Evolutionary conservation across 2,888 invertebrate species (phyloP), one percentile per base, ranked within the genome.

Genomic region (Watsonalla binaria): DNA sequence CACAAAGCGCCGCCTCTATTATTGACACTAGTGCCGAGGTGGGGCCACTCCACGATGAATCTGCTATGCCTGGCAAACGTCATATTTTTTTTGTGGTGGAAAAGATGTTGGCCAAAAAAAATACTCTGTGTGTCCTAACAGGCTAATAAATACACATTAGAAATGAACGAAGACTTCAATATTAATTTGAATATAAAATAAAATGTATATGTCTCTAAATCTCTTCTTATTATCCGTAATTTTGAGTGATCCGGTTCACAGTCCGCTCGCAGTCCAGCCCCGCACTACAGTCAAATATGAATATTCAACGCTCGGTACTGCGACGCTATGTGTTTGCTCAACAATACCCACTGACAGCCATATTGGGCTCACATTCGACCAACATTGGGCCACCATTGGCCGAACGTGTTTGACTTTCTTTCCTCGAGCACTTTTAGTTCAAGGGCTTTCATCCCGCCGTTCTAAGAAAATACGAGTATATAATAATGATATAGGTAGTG

Each of bases 1-100:
- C 59, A 54, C 62, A 57, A 62, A 60, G 58, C 58, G 52, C 51
- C 58, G 59, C 54, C 59, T 62, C 57, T 65, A 67, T 69, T 69
- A 65, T 68, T 68, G 60, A 61, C 61, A 58, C 57, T 57, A 52
- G 54, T 54, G 53, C 52, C 50, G 47, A 14, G 33, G 6, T 13
- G 34, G 9, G n/a, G 54, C 24, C 34, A 9, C 45, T 49, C 11
- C 51, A 0, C 48, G 53, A n/a, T n/a, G 45, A 50, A 49, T 52
- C 5, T 8, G 24, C 24, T 24, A 4, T 15, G 33, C 48, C 15
- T 8, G 48, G 4, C n/a, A 46, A 37, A 34, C 24, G 24, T 24
- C 24, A 4, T 24, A 2, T 24, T 24, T 24, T 24, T 24, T 24
- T 24, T 24, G 24, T 1, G 24, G 24, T 24, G 24, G 24, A n/a